Percentiles rank a stretch among this genome's conserved stretches.
Evolutionary conservation across 2,797 vertebrate species (phyloP).

Genomic region (Coranthus polyacanthus): DNA sequence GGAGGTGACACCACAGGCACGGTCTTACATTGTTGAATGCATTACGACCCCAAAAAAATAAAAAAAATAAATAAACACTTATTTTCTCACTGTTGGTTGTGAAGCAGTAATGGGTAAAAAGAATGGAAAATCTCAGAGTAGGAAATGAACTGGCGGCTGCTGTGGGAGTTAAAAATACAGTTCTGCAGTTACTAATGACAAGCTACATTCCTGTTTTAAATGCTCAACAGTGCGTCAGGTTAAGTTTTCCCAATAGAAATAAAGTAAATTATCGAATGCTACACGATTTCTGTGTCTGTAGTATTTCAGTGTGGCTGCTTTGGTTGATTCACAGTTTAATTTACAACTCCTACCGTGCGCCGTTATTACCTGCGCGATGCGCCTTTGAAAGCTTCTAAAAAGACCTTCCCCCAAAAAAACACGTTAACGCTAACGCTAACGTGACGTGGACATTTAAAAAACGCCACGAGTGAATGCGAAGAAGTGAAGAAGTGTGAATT

Average conservation of each 20-base stretch:
- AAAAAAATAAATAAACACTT: constrained; percentile 33
- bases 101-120: constrained; percentile 42
- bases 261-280: constrained; percentile 24
- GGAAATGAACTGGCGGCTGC: constrained; percentile 13
- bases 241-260: constrained; percentile 13
- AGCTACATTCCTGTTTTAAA: constrained; percentile 10
- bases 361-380: constrained; percentile 16
- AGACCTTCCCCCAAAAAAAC: constrained; percentile 6
- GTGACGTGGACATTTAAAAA: too few relatives aligned
- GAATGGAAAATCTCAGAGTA: constrained; percentile 8
- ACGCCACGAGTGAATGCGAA: too few relatives aligned
- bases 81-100: constrained; percentile 45
- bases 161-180: constrained; percentile 32
- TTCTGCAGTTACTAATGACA: constrained; percentile 28
- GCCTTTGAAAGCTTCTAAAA: constrained; percentile 17
- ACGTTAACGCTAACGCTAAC: too few relatives aligned
- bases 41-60: constrained; percentile 30
- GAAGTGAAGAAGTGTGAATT: too few relatives aligned
- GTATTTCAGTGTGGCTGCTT: constrained; percentile 8
- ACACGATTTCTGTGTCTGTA: constrained; percentile 1
- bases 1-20: constrained; percentile 75
- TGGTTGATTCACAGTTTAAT: constrained; percentile 31
- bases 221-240: constrained; percentile 12
- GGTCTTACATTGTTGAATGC: constrained; percentile 67
- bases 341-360: constrained; percentile 20